These are phyloP conservation scores for Anguilla rostrata DNA, from an alignment of 2,113 vertebrate genomes.

Conservation along the genomic window DNA sequence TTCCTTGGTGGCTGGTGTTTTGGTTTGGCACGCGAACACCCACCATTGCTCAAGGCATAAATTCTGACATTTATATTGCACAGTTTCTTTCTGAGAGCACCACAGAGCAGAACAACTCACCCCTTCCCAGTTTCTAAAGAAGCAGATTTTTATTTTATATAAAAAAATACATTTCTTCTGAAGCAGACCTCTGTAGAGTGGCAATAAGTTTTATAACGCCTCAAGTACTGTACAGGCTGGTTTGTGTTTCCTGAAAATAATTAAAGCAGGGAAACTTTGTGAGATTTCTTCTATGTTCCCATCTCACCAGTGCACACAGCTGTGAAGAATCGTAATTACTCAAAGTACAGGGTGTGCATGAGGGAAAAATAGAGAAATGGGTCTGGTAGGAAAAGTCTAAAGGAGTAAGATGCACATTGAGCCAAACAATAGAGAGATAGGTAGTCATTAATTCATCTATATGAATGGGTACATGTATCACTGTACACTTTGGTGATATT, in stretches of 20 bases:
- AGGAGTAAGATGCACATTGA: not conserved
- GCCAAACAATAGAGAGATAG: not conserved
- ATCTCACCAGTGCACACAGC: not conserved
- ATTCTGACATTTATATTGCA: not conserved
- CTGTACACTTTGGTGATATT: too few relatives aligned
- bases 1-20: not conserved
- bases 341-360: not conserved
- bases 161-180: not conserved
- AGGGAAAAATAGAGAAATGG: not conserved
- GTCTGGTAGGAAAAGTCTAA: not conserved
- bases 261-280: not conserved
- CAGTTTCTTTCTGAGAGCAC: not conserved
- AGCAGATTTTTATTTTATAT: not conserved
- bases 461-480: too few relatives aligned
- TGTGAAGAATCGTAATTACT: not conserved
- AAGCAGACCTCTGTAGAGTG: not conserved
- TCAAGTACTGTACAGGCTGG: not conserved
- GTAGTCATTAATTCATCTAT: too few relatives aligned
- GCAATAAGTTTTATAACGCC: not conserved
- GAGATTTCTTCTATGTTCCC: not conserved
- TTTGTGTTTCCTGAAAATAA: constrained; percentile 9
- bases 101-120: not conserved
- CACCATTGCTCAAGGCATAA: not conserved
- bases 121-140: not conserved
- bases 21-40: not conserved